phyloP scores from a whole-genome alignment of 2,797 vertebrate species.

The Platalea minor region DNA sequence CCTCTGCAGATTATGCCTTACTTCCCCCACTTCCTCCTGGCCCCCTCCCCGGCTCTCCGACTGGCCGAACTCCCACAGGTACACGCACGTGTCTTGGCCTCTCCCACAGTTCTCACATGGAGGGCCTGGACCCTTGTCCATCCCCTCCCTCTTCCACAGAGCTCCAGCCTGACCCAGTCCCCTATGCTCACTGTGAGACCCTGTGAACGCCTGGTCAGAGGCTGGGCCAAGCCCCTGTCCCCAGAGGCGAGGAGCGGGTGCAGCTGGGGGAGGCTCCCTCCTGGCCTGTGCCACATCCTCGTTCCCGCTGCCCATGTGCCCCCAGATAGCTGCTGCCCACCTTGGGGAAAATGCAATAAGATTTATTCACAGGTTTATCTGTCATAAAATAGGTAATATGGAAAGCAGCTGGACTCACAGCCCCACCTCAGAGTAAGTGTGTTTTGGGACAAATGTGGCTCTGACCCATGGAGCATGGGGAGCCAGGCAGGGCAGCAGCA shows the following conservation, averaged over 20 bases:
- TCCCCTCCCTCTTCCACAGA: background rate
- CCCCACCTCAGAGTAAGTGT: background rate
- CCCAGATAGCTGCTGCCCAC: background rate
- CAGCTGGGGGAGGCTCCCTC: background rate
- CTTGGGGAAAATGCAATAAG: background rate
- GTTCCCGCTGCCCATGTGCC: background rate
- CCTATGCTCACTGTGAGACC: background rate
- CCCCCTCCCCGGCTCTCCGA: background rate
- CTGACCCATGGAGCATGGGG: background rate
- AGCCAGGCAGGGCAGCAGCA: background rate
- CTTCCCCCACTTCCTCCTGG: background rate
- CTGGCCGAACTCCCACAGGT: background rate
- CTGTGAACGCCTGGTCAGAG: fast-evolving
- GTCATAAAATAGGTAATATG: background rate
- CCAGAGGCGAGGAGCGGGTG: too few species aligned
- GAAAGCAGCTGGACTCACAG: background rate
- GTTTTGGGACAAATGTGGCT: background rate
- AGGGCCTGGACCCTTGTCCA: background rate
- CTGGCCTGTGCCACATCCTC: fast-evolving
- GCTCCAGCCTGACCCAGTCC: background rate
- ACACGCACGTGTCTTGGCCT: fast-evolving
- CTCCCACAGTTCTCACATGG: background rate
- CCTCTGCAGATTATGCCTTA: background rate
- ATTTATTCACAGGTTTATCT: background rate
- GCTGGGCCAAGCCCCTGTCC: fast-evolving